phyloP scores from a whole-genome alignment of 2,888 invertebrate genomes.

The Camponotus fellah region DNA sequence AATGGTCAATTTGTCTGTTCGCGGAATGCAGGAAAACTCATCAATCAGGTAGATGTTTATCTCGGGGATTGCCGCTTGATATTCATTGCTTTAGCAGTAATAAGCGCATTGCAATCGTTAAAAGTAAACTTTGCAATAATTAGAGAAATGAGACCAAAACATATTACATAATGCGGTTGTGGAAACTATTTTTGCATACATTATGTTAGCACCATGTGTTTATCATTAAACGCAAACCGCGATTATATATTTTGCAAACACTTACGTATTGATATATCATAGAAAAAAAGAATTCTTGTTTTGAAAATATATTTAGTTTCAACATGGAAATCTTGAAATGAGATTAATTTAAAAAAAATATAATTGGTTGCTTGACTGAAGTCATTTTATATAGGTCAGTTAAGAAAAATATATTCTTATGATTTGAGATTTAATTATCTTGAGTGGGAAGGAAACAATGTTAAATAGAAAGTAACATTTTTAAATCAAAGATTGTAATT shows the following conservation, averaged over 20 bases:
- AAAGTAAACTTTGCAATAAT: slow-evolving; percentile 2
- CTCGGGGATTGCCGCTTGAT: background rate
- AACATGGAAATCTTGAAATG: too few relatives aligned
- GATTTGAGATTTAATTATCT: too few relatives aligned
- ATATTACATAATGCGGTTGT: background rate
- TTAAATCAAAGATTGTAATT: too few relatives aligned
- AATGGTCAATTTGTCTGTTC: slow-evolving; percentile 3
- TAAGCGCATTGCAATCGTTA: background rate
- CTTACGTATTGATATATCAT: background rate
- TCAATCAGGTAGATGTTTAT: background rate
- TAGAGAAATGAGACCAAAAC: background rate
- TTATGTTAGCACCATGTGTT: background rate
- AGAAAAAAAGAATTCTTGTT: too few relatives aligned
- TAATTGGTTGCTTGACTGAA: too few relatives aligned
- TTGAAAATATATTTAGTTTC: too few relatives aligned
- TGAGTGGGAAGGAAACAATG: too few relatives aligned
- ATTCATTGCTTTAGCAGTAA: background rate
- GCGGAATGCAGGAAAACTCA: background rate
- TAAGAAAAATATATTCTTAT: too few relatives aligned
- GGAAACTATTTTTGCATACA: background rate
- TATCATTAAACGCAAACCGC: background rate
- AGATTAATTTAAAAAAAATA: too few relatives aligned
- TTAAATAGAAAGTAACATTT: too few relatives aligned
- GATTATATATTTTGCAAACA: background rate
- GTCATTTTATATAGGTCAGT: too few relatives aligned